phyloP scores from a whole-genome alignment of 2,113 vertebrate genomes.

The Fulmarus glacialis region DNA sequence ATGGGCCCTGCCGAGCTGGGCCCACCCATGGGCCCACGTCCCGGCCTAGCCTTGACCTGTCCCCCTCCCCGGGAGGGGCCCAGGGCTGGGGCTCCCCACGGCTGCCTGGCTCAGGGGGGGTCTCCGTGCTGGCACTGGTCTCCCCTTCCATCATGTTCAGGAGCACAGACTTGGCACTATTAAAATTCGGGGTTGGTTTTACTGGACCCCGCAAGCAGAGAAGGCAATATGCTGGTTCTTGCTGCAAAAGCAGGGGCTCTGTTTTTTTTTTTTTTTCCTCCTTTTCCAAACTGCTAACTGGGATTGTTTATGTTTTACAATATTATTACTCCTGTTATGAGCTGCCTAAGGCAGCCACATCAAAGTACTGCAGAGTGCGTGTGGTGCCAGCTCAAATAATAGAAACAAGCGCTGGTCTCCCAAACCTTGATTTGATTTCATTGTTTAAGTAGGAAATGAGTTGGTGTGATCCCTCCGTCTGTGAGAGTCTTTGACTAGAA shows the following conservation, averaged over 20 bases:
- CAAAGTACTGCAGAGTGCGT: conserved; percentile 38
- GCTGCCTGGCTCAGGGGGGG: neutral
- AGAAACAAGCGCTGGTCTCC: conserved; percentile 44
- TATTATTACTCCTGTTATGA: conserved; percentile 65
- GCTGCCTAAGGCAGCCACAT: conserved; percentile 72
- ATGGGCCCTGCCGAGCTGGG: fast-evolving
- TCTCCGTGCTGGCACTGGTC: neutral
- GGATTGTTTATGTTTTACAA: conserved; percentile 69
- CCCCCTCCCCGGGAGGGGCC: neutral
- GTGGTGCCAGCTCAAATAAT: conserved; percentile 47
- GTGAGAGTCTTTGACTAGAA: conserved; percentile 39
- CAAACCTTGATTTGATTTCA: conserved; percentile 69
- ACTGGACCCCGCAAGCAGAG: neutral
- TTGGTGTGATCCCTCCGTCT: conserved; percentile 53
- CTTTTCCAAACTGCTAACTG: conserved; percentile 31
- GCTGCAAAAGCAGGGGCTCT: neutral
- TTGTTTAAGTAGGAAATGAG: conserved; percentile 71
- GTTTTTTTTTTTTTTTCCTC: neutral
- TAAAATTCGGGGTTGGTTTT: neutral
- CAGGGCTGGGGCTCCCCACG: fast-evolving
- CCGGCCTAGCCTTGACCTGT: fast-evolving
- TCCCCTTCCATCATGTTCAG: neutral
- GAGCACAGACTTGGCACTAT: neutral
- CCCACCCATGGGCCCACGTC: fast-evolving
- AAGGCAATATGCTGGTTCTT: neutral